A percentile compares a stretch with the other conserved stretches of the same genome.
These are phyloP conservation scores for Aporophyla lueneburgensis DNA, from an alignment of 2,888 invertebrate species.

Conservation along the genomic window DNA sequence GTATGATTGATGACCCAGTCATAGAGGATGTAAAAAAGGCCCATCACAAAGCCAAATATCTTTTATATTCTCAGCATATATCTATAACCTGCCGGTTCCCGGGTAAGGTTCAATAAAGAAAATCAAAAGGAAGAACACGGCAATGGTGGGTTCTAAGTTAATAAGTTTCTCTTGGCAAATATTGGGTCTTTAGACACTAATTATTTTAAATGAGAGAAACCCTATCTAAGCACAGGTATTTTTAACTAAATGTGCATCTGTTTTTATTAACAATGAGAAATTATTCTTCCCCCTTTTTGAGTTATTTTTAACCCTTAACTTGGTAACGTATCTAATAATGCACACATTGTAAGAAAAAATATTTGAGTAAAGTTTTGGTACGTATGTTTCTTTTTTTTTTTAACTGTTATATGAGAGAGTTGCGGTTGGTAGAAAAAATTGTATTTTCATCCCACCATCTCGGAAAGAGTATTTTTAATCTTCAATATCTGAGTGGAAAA, in stretches of 20 bases:
- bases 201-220: neutral
- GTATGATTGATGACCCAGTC: neutral
- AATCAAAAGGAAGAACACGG: neutral
- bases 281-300: neutral
- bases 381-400: too few relatives aligned
- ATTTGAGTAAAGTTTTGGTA: too few relatives aligned
- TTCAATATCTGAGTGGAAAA: too few relatives aligned
- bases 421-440: too few relatives aligned
- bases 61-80: neutral
- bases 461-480: too few relatives aligned
- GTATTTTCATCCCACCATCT: too few relatives aligned
- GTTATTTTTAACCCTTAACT: too few relatives aligned
- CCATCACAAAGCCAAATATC: neutral
- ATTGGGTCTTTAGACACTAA: neutral
- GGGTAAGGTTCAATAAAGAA: neutral
- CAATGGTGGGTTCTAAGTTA: neutral
- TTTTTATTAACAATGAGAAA: neutral
- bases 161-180: neutral
- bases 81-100: neutral
- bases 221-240: neutral
- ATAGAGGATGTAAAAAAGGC: neutral
- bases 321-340: too few relatives aligned
- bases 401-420: too few relatives aligned
- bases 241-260: neutral
- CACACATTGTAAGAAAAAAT: too few relatives aligned